Conservation (phyloP, 2,797 vertebrate species). For the Gastrophryne carolinensis region DNA sequence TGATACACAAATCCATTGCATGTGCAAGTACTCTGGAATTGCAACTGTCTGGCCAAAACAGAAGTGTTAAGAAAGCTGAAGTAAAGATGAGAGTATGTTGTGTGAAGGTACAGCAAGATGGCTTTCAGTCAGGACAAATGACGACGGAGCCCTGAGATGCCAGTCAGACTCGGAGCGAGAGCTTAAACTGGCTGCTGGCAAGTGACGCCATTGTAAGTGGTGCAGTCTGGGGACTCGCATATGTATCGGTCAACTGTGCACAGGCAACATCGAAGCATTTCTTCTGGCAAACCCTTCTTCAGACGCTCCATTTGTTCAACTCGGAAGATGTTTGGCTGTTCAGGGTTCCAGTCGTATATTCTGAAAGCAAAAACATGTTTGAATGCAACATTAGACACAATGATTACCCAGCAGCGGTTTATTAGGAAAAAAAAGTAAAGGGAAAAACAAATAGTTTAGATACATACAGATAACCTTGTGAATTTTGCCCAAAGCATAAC, state of each 20-base stretch:
- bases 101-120: conserved; percentile 59
- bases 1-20: neutral
- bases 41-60: conserved; percentile 62
- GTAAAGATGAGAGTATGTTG: too few species aligned
- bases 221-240: conserved; percentile 68
- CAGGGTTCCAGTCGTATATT: conserved; percentile 86
- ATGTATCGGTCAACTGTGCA: conserved; percentile 81
- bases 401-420: too few species aligned
- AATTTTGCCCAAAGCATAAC: too few species aligned
- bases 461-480: too few species aligned
- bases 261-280: conserved; percentile 77
- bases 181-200: conserved; percentile 60
- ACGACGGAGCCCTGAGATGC: conserved; percentile 54
- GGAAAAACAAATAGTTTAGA: too few species aligned
- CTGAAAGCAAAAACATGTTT: too few species aligned
- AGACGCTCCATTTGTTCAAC: conserved; percentile 89
- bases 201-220: conserved; percentile 62
- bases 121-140: conserved; percentile 58
- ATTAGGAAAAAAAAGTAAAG: too few species aligned
- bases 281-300: conserved; percentile 82
- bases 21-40: conserved; percentile 51
- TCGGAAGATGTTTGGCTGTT: conserved; percentile 89
- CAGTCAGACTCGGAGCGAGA: conserved; percentile 27
- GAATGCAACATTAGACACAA: too few species aligned
- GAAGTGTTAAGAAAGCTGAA: too few species aligned